Conservation (phyloP, 64 coral and sea anemone species). For the Porites lutea region DNA sequence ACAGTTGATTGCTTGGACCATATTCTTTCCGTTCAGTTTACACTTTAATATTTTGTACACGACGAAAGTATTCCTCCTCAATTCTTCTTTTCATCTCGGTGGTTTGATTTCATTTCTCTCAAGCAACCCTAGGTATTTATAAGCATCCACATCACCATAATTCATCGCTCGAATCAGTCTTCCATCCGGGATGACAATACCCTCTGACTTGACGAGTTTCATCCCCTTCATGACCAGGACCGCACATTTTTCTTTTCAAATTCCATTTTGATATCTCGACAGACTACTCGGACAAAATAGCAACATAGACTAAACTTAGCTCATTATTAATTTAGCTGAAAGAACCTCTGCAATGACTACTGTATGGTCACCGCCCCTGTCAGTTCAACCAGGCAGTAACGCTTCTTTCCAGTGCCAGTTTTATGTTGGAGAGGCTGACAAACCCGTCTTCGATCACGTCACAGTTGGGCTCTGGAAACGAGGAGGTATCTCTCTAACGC, state of each 20-base stretch:
- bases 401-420: background rate
- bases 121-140: conserved; percentile 30
- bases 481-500: background rate
- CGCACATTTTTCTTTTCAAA: conserved; percentile 25
- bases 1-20: conserved; percentile 12
- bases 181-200: background rate
- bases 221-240: background rate
- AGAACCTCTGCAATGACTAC: background rate
- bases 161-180: background rate
- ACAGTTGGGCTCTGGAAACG: conserved; percentile 4
- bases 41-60: conserved; percentile 12
- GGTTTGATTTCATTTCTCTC: conserved; percentile 14
- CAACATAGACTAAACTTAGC: background rate
- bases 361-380: background rate
- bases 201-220: background rate
- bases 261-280: conserved; percentile 46
- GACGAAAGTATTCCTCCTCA: conserved; percentile 33
- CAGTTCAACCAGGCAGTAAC: background rate
- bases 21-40: conserved; percentile 23
- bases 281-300: conserved; percentile 11
- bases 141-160: background rate
- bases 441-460: background rate
- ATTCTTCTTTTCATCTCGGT: background rate
- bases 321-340: background rate
- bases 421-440: background rate